A percentile compares a stretch with the other conserved stretches of the same genome.
These are phyloP conservation scores for Laticauda colubrina DNA, from an alignment of 2,113 vertebrate species.

Conservation along the genomic window DNA sequence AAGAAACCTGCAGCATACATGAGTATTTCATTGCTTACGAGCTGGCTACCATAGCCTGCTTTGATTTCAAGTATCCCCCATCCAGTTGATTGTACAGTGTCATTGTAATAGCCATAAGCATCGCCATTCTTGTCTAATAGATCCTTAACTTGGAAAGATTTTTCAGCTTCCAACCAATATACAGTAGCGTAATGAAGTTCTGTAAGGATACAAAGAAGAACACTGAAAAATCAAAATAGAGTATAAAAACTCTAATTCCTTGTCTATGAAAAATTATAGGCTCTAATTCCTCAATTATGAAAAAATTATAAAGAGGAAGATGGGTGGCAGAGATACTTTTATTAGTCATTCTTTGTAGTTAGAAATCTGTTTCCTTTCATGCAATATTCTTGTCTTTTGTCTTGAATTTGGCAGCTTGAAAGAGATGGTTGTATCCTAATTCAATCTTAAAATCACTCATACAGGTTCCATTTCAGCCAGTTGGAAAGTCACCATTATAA, in stretches of 20 bases:
- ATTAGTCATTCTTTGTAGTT: background rate
- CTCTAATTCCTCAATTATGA: background rate
- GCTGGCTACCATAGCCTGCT: constrained; percentile 79
- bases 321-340: background rate
- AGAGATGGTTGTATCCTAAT: background rate
- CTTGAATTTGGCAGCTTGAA: background rate
- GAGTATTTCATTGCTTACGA: constrained; percentile 73
- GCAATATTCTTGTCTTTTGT: background rate
- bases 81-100: constrained; percentile 76
- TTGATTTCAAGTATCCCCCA: constrained; percentile 88
- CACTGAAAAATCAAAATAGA: background rate
- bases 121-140: constrained; percentile 77
- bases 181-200: constrained; percentile 74
- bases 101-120: constrained; percentile 85
- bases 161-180: constrained; percentile 77
- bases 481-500: background rate
- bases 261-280: background rate
- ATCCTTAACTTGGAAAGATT: constrained; percentile 72
- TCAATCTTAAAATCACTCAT: background rate
- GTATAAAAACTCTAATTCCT: background rate
- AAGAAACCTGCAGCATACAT: constrained; percentile 87
- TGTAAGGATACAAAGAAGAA: constrained; percentile 30
- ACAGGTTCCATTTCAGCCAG: background rate
- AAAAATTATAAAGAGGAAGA: background rate
- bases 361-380: background rate